Percentiles rank a stretch among this genome's conserved stretches.
phyloP scores from a whole-genome alignment of 2,888 invertebrate species.

The Cerceris ruficornis region DNA sequence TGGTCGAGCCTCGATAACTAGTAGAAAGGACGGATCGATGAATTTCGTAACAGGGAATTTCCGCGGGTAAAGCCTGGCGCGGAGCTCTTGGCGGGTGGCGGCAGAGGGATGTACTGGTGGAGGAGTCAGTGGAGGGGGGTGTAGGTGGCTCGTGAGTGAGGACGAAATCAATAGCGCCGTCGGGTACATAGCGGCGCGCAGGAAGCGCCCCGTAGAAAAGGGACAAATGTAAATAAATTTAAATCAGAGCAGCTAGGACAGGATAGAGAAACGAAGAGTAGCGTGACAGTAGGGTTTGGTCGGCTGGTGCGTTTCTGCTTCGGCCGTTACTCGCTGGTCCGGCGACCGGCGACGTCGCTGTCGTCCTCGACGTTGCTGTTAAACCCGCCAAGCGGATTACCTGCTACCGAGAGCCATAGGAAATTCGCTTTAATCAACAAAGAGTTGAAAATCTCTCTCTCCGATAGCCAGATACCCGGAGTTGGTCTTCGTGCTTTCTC shows the following conservation, averaged over 20 bases:
- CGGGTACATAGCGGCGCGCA: conserved; percentile 67
- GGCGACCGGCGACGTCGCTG: conserved; percentile 7
- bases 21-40: conserved; percentile 65
- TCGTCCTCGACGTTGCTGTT: conserved; percentile 34
- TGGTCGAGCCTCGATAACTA: conserved; percentile 45
- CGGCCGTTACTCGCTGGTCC: background rate
- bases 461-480: conserved; percentile 4
- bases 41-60: conserved; percentile 70
- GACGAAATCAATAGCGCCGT: conserved; percentile 71
- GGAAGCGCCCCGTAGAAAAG: conserved; percentile 67
- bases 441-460: conserved; percentile 65
- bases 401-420: conserved; percentile 54
- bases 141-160: conserved; percentile 68
- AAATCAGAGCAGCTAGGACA: conserved; percentile 66
- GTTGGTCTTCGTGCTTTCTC: background rate
- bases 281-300: background rate
- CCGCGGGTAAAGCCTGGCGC: conserved; percentile 59
- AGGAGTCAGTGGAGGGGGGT: conserved; percentile 44
- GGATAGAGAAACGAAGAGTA: conserved; percentile 47
- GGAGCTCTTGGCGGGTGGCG: conserved; percentile 44
- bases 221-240: conserved; percentile 78
- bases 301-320: background rate
- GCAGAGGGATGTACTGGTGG: conserved; percentile 44
- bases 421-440: conserved; percentile 70
- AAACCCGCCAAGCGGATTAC: conserved; percentile 70